Evolutionary conservation across 2,797 vertebrate species (phyloP), one percentile per base, ranked within the genome.

Genomic region (Novumbra hubbsi): DNA sequence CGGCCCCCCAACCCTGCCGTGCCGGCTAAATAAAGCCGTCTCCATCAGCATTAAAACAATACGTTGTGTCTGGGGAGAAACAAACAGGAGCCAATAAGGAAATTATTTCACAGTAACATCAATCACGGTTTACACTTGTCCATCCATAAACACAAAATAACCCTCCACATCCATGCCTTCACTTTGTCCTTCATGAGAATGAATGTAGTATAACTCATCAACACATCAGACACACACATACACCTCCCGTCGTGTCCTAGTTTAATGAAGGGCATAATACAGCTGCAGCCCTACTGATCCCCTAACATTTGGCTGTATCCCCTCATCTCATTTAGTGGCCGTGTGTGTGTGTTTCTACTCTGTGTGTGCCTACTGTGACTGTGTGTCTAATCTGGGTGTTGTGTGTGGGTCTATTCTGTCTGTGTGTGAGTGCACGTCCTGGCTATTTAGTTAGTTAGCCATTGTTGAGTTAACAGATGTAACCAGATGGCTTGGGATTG

Each of bases 191-290:
- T 71, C 82, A 81, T 83, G 78, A 81, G 68, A 77, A 80, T 82
- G 84, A 86, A 87, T 89, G 83, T 73, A 88, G 87, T 80, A 87
- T 77, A 85, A 80, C 76, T 65, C 70, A 79, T 85, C 81, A 2
- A 19, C 19, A 50, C 50, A 52, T 19, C 50, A 19, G 16, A n/a
- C 50, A 52, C 49, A 8, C 49, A 55, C 52, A 9, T n/a, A n/a
- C 50, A 55, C 17, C 52, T 19, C 88, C 83, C 86, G 82, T 83
- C 85, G 86, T 89, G 50, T 78, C 88, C 89, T 86, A 88, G 84
- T 89, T 91, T 88, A 83, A 72, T 76, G 78, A 49, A 74, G 57
- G 34, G 76, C 84, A 77, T 88, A 81, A 88, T 83, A 81, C 87
- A 78, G 85, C 86, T 82, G 80, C 83, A 84, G 80, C 79, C 80